Conservation (phyloP, 2,888 invertebrate species). For the Drosophila subquinaria region DNA sequence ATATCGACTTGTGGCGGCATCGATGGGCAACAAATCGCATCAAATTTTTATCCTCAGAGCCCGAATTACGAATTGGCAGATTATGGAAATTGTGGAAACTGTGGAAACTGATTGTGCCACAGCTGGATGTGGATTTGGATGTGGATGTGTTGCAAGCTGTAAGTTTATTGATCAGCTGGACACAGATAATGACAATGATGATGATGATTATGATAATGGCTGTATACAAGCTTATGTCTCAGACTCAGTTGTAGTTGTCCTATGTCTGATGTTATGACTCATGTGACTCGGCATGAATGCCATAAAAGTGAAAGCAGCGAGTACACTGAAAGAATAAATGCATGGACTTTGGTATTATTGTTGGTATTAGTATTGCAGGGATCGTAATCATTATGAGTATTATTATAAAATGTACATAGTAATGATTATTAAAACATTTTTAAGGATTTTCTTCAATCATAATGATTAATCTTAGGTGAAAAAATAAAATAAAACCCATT, state of each 20-base stretch:
- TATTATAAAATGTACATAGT: no score
- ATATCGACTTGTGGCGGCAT: slow-evolving; percentile 26
- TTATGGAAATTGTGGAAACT: slow-evolving; percentile 71
- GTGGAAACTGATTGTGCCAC: slow-evolving; percentile 25
- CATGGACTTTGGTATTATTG: no score
- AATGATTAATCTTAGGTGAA: no score
- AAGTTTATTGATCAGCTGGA: slow-evolving; percentile 61
- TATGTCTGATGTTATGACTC: slow-evolving; percentile 47
- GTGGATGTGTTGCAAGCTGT: slow-evolving; percentile 29
- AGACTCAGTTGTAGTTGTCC: slow-evolving; percentile 17
- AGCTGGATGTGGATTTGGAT: slow-evolving; percentile 47
- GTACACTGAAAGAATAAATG: background rate
- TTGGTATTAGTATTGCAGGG: no score
- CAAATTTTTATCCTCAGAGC: slow-evolving; percentile 74
- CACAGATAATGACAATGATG: slow-evolving; percentile 19
- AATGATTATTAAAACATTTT: no score
- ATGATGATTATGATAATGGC: slow-evolving; percentile 5
- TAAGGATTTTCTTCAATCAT: no score
- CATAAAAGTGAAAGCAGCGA: slow-evolving; percentile 19
- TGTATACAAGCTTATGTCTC: slow-evolving; percentile 10
- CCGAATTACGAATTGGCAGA: slow-evolving; percentile 78
- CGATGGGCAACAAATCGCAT: slow-evolving; percentile 51
- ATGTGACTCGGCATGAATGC: slow-evolving; percentile 22
- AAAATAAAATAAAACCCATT: no score
- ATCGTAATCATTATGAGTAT: no score